These are phyloP conservation scores for Steinernema khuongi DNA, from an alignment of 1,140 invertebrate genomes.

Conservation along the genomic window DNA sequence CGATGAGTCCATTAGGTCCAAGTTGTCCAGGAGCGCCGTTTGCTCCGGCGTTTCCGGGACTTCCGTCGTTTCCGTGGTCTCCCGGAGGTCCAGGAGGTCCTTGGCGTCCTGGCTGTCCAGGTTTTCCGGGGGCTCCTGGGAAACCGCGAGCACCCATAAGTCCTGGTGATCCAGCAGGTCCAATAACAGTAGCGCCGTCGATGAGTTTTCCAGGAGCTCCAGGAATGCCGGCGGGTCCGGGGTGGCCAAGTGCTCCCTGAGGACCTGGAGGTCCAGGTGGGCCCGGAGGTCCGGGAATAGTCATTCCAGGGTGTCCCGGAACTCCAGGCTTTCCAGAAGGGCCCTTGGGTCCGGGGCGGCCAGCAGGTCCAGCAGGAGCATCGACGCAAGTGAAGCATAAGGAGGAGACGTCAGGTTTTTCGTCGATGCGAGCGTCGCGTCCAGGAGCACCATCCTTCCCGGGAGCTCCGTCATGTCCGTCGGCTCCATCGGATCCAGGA, in stretches of 20 bases:
- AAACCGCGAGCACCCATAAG: slow-evolving; percentile 15
- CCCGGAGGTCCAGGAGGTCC: slow-evolving; percentile 25
- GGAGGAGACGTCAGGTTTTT: slow-evolving; percentile 19
- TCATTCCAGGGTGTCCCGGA: background rate
- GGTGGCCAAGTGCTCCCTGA: background rate
- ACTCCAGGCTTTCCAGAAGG: slow-evolving; percentile 35
- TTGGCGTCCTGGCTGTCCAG: slow-evolving; percentile 25
- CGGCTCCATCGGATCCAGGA: slow-evolving; percentile 35
- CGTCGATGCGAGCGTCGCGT: slow-evolving; percentile 21
- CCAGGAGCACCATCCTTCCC: slow-evolving; percentile 30
- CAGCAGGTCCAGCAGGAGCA: slow-evolving; percentile 29
- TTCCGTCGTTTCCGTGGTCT: slow-evolving; percentile 16
- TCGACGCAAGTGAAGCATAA: slow-evolving; percentile 39
- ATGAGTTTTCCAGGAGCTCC: slow-evolving; percentile 11
- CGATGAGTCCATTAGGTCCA: slow-evolving; percentile 19
- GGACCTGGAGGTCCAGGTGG: background rate
- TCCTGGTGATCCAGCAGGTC: slow-evolving; percentile 29
- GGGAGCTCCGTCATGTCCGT: slow-evolving; percentile 25
- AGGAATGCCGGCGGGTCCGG: background rate
- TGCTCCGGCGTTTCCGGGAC: slow-evolving; percentile 26
- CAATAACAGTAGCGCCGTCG: no score
- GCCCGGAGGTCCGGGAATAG: background rate
- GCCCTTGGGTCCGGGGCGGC: slow-evolving; percentile 31
- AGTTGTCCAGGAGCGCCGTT: slow-evolving; percentile 21
- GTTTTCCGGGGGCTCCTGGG: slow-evolving; percentile 23